These are phyloP conservation scores for Petaurus breviceps DNA, from an alignment of 2,113 vertebrate genomes.

Conservation along the genomic window DNA sequence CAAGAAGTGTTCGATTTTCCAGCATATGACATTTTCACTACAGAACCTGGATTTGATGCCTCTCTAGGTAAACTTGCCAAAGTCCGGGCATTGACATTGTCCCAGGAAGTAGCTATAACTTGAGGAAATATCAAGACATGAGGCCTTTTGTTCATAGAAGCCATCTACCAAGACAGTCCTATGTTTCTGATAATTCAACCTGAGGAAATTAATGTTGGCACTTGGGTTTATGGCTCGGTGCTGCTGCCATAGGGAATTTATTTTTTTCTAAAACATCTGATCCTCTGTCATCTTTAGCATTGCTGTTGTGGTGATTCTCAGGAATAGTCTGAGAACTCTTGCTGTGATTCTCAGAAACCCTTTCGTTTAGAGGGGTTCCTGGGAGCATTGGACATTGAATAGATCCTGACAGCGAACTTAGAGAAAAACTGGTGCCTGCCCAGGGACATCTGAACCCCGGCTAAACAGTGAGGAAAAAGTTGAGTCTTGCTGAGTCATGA, in stretches of 20 bases:
- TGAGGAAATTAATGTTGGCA: not conserved
- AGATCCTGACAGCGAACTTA: accelerated
- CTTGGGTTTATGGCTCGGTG: too few relatives aligned
- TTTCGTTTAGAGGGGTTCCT: not conserved
- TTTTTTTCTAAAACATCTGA: not conserved
- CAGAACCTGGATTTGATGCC: slow-evolving; percentile 88
- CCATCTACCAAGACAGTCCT: not conserved
- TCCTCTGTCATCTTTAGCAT: not conserved
- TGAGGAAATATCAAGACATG: not conserved
- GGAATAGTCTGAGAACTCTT: not conserved
- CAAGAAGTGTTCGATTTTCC: slow-evolving; percentile 86
- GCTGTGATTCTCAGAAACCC: not conserved
- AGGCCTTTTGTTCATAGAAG: accelerated
- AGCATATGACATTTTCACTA: slow-evolving; percentile 87
- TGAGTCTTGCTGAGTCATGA: not conserved
- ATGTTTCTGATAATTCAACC: not conserved
- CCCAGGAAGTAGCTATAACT: accelerated
- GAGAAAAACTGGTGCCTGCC: accelerated
- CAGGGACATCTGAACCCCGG: not conserved
- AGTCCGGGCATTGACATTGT: too few relatives aligned
- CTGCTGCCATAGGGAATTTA: not conserved
- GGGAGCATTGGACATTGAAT: not conserved
- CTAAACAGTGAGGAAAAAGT: not conserved
- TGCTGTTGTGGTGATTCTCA: not conserved
- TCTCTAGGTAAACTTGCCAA: slow-evolving; percentile 83